These are phyloP conservation scores for Hydractinia symbiolongicarpus DNA, from an alignment of 30 jellyfish, hydroid and myxozoan species.

Conservation along the genomic window DNA sequence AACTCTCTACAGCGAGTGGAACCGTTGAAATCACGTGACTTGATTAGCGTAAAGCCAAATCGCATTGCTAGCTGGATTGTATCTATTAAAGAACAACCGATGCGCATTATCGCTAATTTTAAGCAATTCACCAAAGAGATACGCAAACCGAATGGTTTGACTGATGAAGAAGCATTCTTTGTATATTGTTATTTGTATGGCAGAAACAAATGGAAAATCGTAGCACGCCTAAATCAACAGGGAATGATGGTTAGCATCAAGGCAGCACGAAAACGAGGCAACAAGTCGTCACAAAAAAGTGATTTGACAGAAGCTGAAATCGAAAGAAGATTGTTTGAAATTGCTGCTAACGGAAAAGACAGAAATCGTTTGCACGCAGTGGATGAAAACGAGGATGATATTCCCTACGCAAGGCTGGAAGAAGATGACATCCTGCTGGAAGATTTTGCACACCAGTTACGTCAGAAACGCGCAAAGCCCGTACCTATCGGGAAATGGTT, in stretches of 20 bases:
- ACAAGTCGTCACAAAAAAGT: not conserved
- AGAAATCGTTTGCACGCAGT: not conserved
- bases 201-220: conserved; percentile 24
- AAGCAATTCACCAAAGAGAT: conserved; percentile 13
- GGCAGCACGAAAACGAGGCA: conserved; percentile 1
- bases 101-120: conserved; percentile 12
- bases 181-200: conserved; percentile 27
- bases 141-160: not conserved
- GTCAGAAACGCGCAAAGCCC: conserved; percentile 14
- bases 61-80: conserved; percentile 30
- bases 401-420: not conserved
- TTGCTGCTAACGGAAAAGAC: conserved; percentile 6
- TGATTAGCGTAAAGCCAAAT: conserved; percentile 25
- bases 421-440: conserved; percentile 13
- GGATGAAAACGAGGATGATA: conserved; percentile 1
- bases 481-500: conserved; percentile 29
- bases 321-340: conserved; percentile 12
- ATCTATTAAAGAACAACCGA: not conserved
- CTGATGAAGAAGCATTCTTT: conserved; percentile 35
- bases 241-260: conserved; percentile 9
- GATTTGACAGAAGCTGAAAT: conserved; percentile 31
- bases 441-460: not conserved
- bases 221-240: not conserved
- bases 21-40: conserved; percentile 14
- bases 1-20: conserved; percentile 17